Conservation (phyloP, 2,113 vertebrate species). For the Pelmatolapia mariae region DNA sequence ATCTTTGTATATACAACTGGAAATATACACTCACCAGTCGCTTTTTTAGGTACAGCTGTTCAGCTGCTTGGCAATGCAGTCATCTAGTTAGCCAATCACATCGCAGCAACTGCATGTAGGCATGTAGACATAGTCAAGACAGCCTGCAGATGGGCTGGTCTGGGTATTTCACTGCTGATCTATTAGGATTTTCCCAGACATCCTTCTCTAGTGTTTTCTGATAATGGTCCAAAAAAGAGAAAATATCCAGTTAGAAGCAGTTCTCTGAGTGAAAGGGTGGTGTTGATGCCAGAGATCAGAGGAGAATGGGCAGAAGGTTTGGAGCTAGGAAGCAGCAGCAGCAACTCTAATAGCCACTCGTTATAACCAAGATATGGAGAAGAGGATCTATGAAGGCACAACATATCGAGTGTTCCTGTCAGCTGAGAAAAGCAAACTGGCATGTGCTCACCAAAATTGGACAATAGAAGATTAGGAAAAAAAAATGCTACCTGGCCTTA, state of each 20-base stretch:
- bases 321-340: rapidly evolving
- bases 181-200: not conserved
- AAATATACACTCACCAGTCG: not conserved
- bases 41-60: not conserved
- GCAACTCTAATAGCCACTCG: rapidly evolving
- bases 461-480: not conserved
- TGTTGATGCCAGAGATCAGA: not conserved
- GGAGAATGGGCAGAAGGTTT: not conserved
- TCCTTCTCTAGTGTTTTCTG: not conserved
- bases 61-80: not conserved
- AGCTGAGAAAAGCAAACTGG: not conserved
- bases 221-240: not conserved
- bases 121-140: not conserved
- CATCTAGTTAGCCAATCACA: not conserved
- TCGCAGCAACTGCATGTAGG: not conserved
- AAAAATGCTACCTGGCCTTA: not conserved
- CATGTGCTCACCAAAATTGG: not conserved
- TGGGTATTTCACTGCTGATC: not conserved
- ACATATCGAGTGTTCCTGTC: rapidly evolving
- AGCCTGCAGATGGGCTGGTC: not conserved
- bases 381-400: not conserved
- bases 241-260: not conserved
- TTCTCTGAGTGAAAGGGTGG: not conserved
- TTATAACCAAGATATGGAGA: not conserved
- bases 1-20: not conserved